Evolutionary conservation across 1,140 invertebrate species (phyloP).

Genomic region (Papilio machaon): DNA sequence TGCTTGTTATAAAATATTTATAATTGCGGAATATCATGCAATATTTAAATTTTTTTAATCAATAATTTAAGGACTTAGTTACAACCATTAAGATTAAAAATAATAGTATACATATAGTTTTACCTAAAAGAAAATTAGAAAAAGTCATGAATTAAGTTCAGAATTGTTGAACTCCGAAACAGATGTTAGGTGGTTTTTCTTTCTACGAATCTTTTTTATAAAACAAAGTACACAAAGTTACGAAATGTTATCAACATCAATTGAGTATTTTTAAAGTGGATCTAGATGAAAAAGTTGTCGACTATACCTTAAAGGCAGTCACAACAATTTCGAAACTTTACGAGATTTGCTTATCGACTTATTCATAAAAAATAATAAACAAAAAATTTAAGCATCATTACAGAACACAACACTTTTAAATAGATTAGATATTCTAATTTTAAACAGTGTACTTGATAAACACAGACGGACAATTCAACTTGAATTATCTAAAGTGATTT

Average conservation of each 20-base stretch:
- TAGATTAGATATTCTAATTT: constrained; percentile 29
- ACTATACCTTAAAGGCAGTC: too few relatives aligned
- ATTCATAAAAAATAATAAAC: not conserved
- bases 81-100: not conserved
- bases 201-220: too few relatives aligned
- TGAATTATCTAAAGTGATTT: constrained; percentile 13
- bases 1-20: constrained; percentile 4
- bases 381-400: not conserved
- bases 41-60: not conserved
- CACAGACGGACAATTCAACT: constrained; percentile 20
- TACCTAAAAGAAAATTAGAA: too few relatives aligned
- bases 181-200: too few relatives aligned
- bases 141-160: too few relatives aligned
- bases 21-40: not conserved
- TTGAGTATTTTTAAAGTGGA: too few relatives aligned
- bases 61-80: not conserved
- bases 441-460: constrained; percentile 9
- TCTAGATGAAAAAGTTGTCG: too few relatives aligned
- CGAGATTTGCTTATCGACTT: not conserved
- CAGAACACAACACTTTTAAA: not conserved
- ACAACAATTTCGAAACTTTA: too few relatives aligned
- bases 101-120: not conserved
- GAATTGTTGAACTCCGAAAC: too few relatives aligned
- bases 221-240: not conserved
- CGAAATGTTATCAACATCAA: too few relatives aligned